Conservation (phyloP, 2,888 invertebrate species). For the Labia minor region DNA sequence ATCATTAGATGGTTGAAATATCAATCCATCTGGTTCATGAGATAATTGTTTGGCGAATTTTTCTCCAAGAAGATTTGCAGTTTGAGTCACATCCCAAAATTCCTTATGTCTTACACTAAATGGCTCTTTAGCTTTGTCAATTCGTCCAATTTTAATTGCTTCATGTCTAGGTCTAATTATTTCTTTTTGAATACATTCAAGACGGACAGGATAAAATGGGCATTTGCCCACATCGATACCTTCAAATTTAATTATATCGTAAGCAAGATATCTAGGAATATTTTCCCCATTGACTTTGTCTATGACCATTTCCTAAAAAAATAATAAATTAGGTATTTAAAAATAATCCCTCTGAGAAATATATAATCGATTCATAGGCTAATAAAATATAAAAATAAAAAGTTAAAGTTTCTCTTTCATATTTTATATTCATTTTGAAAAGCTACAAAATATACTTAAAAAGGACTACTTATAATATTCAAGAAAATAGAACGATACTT, state of each 20-base stretch:
- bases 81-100: conserved; percentile 75
- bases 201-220: conserved; percentile 63
- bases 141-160: conserved; percentile 65
- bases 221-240: conserved; percentile 63
- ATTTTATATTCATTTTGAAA: too few relatives aligned
- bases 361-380: not conserved
- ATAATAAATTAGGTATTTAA: not conserved
- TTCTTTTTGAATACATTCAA: conserved; percentile 52
- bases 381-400: not conserved
- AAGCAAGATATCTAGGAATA: conserved; percentile 83
- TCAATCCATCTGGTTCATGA: conserved; percentile 95
- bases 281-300: conserved; percentile 64
- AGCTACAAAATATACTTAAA: too few relatives aligned
- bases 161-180: conserved; percentile 43
- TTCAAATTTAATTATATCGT: conserved; percentile 83
- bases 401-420: too few relatives aligned
- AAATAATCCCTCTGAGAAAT: too few relatives aligned
- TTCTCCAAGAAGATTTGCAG: conserved; percentile 60
- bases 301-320: conserved; percentile 85
- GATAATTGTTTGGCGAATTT: conserved; percentile 74
- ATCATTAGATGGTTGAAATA: conserved; percentile 87
- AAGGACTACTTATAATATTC: too few relatives aligned
- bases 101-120: conserved; percentile 84
- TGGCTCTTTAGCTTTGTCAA: conserved; percentile 69
- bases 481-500: too few relatives aligned